These are phyloP conservation scores for Chelonus formosanus DNA, from an alignment of 2,888 invertebrate species.

Conservation along the genomic window DNA sequence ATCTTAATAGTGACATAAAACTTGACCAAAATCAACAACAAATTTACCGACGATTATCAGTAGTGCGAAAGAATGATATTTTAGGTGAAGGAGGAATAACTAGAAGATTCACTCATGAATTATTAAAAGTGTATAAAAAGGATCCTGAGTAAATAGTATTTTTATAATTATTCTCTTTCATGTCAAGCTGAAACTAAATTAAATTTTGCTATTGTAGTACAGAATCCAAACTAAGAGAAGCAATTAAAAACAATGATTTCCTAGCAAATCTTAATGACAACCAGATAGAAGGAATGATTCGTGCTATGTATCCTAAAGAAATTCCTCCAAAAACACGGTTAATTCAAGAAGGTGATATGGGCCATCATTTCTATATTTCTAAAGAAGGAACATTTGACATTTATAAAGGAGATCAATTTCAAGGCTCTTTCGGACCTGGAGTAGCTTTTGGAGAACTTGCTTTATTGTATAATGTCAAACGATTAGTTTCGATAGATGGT, in stretches of 20 bases:
- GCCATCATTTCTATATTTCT: constrained; percentile 86
- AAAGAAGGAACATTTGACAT: constrained; percentile 87
- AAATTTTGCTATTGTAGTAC: constrained; percentile 62
- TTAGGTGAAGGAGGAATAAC: constrained; percentile 42
- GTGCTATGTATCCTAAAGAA: constrained; percentile 78
- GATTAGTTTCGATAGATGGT: constrained; percentile 87
- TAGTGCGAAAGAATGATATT: constrained; percentile 46
- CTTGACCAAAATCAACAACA: constrained; percentile 31
- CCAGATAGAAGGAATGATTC: constrained; percentile 77
- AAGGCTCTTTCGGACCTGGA: constrained; percentile 82
- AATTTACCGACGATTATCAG: constrained; percentile 44
- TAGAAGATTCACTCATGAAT: constrained; percentile 23
- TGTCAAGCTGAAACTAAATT: no score
- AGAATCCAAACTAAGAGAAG: constrained; percentile 71
- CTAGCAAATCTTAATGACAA: constrained; percentile 78
- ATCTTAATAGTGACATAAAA: constrained; percentile 8
- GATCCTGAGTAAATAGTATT: constrained; percentile 39
- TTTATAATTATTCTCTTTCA: no score
- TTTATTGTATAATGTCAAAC: constrained; percentile 89
- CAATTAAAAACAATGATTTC: constrained; percentile 82
- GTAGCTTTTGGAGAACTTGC: constrained; percentile 91
- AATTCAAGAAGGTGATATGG: constrained; percentile 79
- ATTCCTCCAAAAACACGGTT: constrained; percentile 75
- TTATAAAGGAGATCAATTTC: constrained; percentile 76
- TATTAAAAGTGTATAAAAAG: constrained; percentile 38